These are phyloP conservation scores for Xiphophorus couchianus DNA, from an alignment of 2,113 vertebrate species.

Conservation along the genomic window DNA sequence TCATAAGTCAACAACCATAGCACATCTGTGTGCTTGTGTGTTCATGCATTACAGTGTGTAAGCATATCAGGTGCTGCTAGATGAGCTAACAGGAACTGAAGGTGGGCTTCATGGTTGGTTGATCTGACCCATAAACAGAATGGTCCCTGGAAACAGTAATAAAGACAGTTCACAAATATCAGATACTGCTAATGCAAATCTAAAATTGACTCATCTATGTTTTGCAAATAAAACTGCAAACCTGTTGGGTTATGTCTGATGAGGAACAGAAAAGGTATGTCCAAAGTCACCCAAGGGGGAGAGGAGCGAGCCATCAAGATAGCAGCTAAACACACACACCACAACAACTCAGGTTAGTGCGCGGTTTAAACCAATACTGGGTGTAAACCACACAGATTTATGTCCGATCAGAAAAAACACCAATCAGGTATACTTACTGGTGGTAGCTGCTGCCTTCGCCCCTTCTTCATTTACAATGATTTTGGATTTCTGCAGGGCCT, in stretches of 20 bases:
- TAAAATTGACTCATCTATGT: background rate
- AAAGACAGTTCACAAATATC: background rate
- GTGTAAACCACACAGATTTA: too few species aligned
- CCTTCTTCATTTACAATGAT: slow-evolving; percentile 95
- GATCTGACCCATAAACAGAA: slow-evolving; percentile 96
- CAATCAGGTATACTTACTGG: slow-evolving; percentile 80
- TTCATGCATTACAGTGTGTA: slow-evolving; percentile 34
- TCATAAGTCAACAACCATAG: slow-evolving; percentile 54
- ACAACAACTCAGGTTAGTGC: background rate
- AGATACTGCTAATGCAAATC: background rate
- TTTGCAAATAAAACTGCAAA: slow-evolving; percentile 49
- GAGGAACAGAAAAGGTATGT: slow-evolving; percentile 93
- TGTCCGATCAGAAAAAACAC: too few species aligned
- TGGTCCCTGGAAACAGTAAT: slow-evolving; percentile 80
- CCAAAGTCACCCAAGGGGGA: slow-evolving; percentile 90
- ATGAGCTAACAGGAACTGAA: slow-evolving; percentile 3
- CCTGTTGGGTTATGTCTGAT: slow-evolving; percentile 93
- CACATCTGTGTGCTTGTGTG: slow-evolving; percentile 4
- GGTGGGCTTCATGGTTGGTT: slow-evolving; percentile 85
- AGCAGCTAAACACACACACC: slow-evolving; percentile 79
- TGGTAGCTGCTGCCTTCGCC: slow-evolving; percentile 93
- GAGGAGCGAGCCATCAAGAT: slow-evolving; percentile 92
- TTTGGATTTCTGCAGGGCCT: slow-evolving; percentile 92
- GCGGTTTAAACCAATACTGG: too few species aligned
- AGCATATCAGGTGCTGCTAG: slow-evolving; percentile 14